A percentile compares a stretch with the other conserved stretches of the same genome.
Conservation (phyloP, 2,113 vertebrate species). For the Loxodonta africana region DNA sequence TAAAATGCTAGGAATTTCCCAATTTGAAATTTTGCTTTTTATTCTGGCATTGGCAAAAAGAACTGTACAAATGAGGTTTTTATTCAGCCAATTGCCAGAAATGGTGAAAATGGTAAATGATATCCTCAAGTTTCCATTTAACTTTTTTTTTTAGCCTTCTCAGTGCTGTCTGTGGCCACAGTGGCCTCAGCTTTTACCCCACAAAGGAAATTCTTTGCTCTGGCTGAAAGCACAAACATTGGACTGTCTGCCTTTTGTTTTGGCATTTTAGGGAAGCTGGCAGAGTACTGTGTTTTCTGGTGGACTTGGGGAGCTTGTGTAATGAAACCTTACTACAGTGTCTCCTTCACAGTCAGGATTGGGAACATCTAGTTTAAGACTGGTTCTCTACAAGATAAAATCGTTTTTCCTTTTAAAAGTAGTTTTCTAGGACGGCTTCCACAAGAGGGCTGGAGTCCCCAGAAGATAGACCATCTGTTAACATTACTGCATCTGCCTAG, state of each 20-base stretch:
- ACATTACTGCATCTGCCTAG: background rate
- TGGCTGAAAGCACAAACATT: constrained; percentile 83
- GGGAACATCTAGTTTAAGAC: constrained; percentile 75
- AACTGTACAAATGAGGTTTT: constrained; percentile 72
- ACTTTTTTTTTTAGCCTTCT: constrained; percentile 58
- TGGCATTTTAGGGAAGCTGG: background rate
- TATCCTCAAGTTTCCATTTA: background rate
- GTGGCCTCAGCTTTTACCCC: constrained; percentile 48
- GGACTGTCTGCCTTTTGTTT: background rate
- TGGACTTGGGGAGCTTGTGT: constrained; percentile 72
- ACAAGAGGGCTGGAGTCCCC: constrained; percentile 63
- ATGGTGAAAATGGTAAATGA: background rate
- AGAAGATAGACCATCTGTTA: constrained; percentile 44
- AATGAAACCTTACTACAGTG: constrained; percentile 66
- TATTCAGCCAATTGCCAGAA: background rate
- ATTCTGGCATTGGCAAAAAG: constrained; percentile 75
- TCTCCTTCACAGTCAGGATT: constrained; percentile 30
- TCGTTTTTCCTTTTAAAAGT: constrained; percentile 63
- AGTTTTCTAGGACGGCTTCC: constrained; percentile 79
- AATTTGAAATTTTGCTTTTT: constrained; percentile 86
- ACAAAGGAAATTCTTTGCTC: background rate
- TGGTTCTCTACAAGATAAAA: constrained; percentile 71
- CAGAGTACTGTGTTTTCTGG: constrained; percentile 31
- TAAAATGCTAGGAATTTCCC: constrained; percentile 86
- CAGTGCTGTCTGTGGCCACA: constrained; percentile 63